Base-by-base conservation (phyloP, 2,888 invertebrate genomes). In the Podabrus alpinus region DNA sequence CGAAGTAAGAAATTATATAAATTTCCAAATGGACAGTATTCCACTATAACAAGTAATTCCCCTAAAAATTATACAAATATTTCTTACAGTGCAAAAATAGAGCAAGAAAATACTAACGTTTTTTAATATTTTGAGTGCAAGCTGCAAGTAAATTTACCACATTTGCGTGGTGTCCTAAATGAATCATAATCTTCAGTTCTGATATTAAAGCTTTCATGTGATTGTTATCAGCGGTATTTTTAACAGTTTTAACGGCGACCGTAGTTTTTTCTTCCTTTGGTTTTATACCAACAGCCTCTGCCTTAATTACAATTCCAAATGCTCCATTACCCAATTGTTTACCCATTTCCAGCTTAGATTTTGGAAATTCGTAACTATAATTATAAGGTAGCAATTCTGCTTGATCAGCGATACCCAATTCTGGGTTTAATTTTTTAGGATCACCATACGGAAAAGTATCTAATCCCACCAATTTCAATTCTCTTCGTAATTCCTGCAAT, bases 161-260 rank as follows among this genome's bases (percentile, higher is more conserved):
- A 86, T 98, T 98, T 66, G 98, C 88, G 87, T 98, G 97, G 83
- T 95, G 94, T 0, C 98, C 98, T 79, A 98, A 90, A 87, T 98
- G 97, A 7, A 96, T 94, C 94, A 98, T 95, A 76, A 98, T 97
- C 88, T 98, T 98, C 15, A 98, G 88, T 86, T 98, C 98, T 0
- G 97, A 95, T 21, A 96, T 94, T 62, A 98, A 88, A 0, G 98
- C 97, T 84, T 94, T 94, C 77, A 97, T 94, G 82, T 95, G 94
- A 79, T 93, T 92, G 59, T 92, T 91, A 84, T 97, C 97, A 0
- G 95, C 94, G 66, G 94, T 94, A 80, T 94, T 93, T 86, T 96
- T 96, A 3, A 97, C 96, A 95, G 96, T 97, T 89, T 98, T 98
- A 0, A 98, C 97, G 0, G 98, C 98, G 0, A 98, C 98, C 0